Evolutionary conservation across 2,888 invertebrate genomes (phyloP), one percentile per base, ranked within the genome.

Genomic region (Agrochola litura): DNA sequence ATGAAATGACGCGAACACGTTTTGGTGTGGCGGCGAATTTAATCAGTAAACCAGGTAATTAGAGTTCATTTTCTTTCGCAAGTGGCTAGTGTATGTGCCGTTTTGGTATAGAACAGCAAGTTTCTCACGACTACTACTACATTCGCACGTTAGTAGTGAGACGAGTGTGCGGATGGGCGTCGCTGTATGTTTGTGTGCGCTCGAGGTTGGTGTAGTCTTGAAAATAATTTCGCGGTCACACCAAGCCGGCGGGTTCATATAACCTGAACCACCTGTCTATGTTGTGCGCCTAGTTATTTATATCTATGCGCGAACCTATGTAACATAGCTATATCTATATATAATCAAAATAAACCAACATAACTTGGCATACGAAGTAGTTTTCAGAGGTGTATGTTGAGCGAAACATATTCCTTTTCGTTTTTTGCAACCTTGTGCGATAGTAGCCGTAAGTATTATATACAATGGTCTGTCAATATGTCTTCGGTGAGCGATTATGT

Each of bases 151-250:
- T 89, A 91, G 95, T 95, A 95, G 95, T 93, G 95, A 96, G 95
- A 95, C 94, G 92, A 86, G 90, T 91, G 93, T 95, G 91, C 92
- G 86, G 92, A 96, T 92, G 91, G 89, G 83, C 69, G 77, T 73
- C 81, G 83, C 76, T 83, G 85, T 86, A 90, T 93, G 93, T 92
- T 92, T 90, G 93, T 90, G 94, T 94, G 90, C 89, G 91, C 90
- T 92, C 88, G 94, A 95, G 94, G 96, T 95, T 95, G 94, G 95
- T 95, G 96, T 96, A 96, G 96, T 96, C 96, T 96, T 96, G 96
- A 96, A 96, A 96, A 96, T 96, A 95, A 96, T 96, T 96, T 96
- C 96, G 96, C 96, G 96, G 96, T 96, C 96, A 96, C 95, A 96
- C 93, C 91, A 94, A 93, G 94, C 93, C 92, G 94, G 93, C 93